Conservation (phyloP, 2,888 invertebrate genomes). For the Leucophora obtusa region DNA sequence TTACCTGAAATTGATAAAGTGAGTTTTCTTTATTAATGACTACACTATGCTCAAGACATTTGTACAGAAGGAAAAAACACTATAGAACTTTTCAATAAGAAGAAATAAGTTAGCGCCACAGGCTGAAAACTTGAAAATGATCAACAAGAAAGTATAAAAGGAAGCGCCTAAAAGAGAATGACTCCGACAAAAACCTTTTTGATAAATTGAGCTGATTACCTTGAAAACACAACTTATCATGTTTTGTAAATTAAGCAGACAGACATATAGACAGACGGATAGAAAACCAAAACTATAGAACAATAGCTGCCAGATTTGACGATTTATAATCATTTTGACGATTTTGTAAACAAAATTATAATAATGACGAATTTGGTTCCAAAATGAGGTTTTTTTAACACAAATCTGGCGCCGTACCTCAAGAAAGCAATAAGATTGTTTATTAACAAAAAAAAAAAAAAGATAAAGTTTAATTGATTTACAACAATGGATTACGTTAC, state of each 20-base stretch:
- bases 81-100: conserved; percentile 9
- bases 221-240: conserved; percentile 15
- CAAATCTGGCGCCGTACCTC: too few relatives aligned
- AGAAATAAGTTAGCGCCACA: conserved; percentile 32
- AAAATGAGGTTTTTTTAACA: too few relatives aligned
- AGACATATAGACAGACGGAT: not conserved
- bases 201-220: conserved; percentile 27
- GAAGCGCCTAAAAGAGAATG: conserved; percentile 12
- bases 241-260: not conserved
- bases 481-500: too few relatives aligned
- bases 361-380: too few relatives aligned
- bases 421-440: too few relatives aligned
- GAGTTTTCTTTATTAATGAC: conserved; percentile 33
- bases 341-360: too few relatives aligned
- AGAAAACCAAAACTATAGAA: not conserved
- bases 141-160: conserved; percentile 31
- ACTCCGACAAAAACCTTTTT: conserved; percentile 2
- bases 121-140: conserved; percentile 25
- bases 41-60: conserved; percentile 2
- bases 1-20: conserved; percentile 42
- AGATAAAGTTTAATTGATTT: too few relatives aligned
- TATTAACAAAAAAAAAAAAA: too few relatives aligned
- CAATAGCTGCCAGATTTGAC: too few relatives aligned
- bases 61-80: not conserved
- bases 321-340: too few relatives aligned